Evolutionary conservation across 2,888 invertebrate genomes (phyloP), one percentile per base, ranked within the genome.

Genomic region (Timandra comae): DNA sequence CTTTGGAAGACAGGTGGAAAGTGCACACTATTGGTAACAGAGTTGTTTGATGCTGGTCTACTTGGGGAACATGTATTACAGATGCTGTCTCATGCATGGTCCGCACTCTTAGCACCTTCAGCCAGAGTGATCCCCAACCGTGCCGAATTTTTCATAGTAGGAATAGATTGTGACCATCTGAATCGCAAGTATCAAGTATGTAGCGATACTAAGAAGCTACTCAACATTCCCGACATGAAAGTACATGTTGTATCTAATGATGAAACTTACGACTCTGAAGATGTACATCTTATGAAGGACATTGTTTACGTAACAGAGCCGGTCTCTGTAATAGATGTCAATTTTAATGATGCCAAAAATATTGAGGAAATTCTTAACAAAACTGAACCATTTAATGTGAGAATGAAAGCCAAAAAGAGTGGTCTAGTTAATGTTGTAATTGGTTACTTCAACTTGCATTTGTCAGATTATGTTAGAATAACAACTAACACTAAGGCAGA

Each of bases 31-130:
- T 67, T 94, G 31, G 86, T 94, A 1, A 93, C 93, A 2, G 94
- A 95, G 75, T 89, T 91, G 43, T 91, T 95, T 77, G 95, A 95
- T 80, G 90, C 91, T 29, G 94, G 91, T 0, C 63, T 94, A 12
- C 91, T 95, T 67, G 94, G 95, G 1, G 95, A 95, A 71, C 87
- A 89, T 52, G 86, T 91, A 20, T 64, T 95, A 25, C 82, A 88
- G 46, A 89, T 90, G 9, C 61, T 93, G 24, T 69, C 87, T 24
- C 91, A 94, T 75, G 93, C 93, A 3, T 91, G 91, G 88, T 73
- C 88, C 34, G 66, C 88, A 46, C 77, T 94, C 25, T 61, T 93
- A 10, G 46, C 53, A 12, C 48, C 69, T 11, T 52, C 59, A 30
- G 88, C 86, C 3, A 77, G 78, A 56, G 82, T 93, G 2, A 73